These are phyloP conservation scores for Neotragus pygmaeus DNA, from an alignment of 2,113 vertebrate genomes.

Conservation along the genomic window DNA sequence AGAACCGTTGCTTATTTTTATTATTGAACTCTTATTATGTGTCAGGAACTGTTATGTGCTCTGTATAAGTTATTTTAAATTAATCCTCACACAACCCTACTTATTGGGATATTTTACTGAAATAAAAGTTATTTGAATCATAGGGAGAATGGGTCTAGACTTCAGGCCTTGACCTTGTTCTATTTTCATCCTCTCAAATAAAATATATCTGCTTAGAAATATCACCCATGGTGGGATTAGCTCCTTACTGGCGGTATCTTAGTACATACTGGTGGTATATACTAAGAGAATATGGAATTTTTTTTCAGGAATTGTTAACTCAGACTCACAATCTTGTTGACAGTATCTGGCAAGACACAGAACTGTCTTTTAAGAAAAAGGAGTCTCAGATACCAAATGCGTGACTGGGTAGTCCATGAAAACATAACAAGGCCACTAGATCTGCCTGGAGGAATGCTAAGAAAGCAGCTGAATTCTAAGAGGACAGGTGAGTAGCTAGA, in stretches of 20 bases:
- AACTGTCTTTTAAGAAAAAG: not conserved
- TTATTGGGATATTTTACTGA: not conserved
- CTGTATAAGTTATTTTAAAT: not conserved
- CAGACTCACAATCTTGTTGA: not conserved
- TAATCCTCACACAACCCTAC: not conserved
- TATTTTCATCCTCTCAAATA: not conserved
- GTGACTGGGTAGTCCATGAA: not conserved
- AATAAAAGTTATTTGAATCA: not conserved
- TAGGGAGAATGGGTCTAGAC: not conserved
- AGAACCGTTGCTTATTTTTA: not conserved
- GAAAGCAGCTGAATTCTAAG: not conserved
- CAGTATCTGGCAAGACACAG: not conserved
- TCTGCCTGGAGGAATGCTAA: not conserved
- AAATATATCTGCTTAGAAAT: slow-evolving; percentile 16
- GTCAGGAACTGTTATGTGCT: not conserved
- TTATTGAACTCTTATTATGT: not conserved
- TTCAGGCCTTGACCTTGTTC: not conserved
- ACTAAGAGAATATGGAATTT: not conserved
- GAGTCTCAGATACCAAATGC: not conserved
- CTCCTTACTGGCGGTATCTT: not conserved
- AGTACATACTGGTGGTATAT: not conserved
- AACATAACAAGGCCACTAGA: not conserved
- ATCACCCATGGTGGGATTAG: not conserved
- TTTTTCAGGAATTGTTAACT: not conserved
- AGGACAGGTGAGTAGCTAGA: not conserved